Evolutionary conservation across 2,113 vertebrate genomes (phyloP).

Genomic region (Henicopernis longicauda): DNA sequence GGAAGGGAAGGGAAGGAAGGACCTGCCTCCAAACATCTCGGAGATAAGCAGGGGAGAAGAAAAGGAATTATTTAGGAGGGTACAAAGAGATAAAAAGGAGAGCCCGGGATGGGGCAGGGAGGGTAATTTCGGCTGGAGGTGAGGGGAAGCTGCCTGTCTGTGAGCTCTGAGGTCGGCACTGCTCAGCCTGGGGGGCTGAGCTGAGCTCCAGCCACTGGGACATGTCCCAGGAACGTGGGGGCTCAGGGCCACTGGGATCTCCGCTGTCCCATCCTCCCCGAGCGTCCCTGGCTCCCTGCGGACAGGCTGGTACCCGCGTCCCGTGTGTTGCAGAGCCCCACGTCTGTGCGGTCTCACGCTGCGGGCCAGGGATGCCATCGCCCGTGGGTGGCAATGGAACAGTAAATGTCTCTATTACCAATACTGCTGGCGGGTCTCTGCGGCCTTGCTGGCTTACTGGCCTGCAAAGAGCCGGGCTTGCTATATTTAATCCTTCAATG

Average conservation of each 20-base stretch:
- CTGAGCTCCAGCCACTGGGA: not conserved
- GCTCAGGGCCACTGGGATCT: not conserved
- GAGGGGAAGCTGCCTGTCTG: not conserved
- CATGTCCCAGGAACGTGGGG: not conserved
- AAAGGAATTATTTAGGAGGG: not conserved
- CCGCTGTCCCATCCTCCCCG: not conserved
- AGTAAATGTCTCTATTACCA: not conserved
- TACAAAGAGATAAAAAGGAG: not conserved
- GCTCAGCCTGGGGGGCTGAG: not conserved
- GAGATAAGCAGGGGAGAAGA: not conserved
- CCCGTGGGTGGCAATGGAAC: not conserved
- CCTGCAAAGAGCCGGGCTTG: not conserved
- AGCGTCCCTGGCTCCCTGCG: not conserved
- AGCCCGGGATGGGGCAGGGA: not conserved
- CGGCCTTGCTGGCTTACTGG: not conserved
- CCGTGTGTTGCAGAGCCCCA: not conserved
- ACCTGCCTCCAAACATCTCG: not conserved
- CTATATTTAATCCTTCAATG: not conserved
- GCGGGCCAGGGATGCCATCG: accelerated
- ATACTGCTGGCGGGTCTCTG: not conserved
- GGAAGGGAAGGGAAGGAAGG: not conserved
- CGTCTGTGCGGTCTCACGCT: accelerated
- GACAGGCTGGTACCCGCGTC: not conserved
- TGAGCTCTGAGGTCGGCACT: not conserved
- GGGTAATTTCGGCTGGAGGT: not conserved